These are phyloP conservation scores for Hippocampus abdominalis DNA, from an alignment of 2,113 vertebrate genomes.

Conservation along the genomic window DNA sequence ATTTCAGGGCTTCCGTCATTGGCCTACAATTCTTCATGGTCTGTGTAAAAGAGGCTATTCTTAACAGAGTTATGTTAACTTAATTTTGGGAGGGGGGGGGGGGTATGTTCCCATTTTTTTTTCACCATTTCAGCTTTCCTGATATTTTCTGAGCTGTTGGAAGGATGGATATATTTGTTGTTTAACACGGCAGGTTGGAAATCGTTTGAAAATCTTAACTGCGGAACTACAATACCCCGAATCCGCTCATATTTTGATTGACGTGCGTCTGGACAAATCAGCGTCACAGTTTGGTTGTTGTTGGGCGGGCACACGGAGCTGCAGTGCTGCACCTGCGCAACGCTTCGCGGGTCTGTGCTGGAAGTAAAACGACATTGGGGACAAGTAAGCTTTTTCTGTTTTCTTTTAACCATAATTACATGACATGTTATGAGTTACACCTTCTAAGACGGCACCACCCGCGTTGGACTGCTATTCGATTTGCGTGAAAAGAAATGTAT, in stretches of 20 bases:
- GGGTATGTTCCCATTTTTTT: no score
- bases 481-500: not conserved
- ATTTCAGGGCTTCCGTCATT: no score
- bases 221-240: constrained; percentile 44
- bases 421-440: not conserved
- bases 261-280: constrained; percentile 15
- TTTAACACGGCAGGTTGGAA: not conserved
- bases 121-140: no score
- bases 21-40: no score
- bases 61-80: no score
- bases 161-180: not conserved
- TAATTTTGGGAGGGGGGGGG: no score
- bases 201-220: no score
- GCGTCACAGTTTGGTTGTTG: not conserved
- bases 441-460: not conserved
- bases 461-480: not conserved
- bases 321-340: constrained; percentile 37
- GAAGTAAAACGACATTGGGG: not conserved
- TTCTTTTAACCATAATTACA: not conserved
- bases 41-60: no score
- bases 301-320: constrained; percentile 1
- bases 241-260: not conserved
- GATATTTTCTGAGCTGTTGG: no score
- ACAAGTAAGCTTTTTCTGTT: not conserved
- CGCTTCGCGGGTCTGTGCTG: not conserved